These are phyloP conservation scores for Cantharis flavilabris DNA, from an alignment of 2,888 invertebrate genomes.

Conservation along the genomic window DNA sequence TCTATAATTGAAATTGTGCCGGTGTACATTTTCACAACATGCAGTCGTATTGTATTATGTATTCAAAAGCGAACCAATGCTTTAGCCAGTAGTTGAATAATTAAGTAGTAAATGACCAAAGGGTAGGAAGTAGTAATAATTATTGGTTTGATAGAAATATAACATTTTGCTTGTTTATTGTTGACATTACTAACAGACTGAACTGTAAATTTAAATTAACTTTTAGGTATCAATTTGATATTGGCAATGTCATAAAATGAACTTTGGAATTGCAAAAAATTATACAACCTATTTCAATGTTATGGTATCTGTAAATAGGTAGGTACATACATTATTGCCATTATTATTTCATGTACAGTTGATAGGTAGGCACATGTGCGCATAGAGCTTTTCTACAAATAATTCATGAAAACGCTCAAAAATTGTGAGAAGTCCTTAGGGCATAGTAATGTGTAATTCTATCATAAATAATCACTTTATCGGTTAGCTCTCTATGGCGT, in stretches of 20 bases:
- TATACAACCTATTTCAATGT: neutral
- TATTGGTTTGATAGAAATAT: neutral
- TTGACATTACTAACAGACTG: neutral
- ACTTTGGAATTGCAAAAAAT: no score
- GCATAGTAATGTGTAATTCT: neutral
- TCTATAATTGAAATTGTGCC: neutral
- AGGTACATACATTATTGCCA: neutral
- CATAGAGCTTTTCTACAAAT: neutral
- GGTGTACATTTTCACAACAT: neutral
- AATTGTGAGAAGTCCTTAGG: neutral
- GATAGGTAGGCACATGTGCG: neutral
- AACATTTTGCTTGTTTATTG: neutral
- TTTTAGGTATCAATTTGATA: neutral
- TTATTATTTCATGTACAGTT: neutral
- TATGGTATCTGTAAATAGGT: neutral
- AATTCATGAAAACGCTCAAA: neutral
- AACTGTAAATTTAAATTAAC: neutral
- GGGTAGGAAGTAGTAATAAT: neutral
- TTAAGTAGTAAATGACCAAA: neutral
- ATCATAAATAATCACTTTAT: neutral
- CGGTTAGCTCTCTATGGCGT: neutral
- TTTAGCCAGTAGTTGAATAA: neutral
- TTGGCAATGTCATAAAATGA: neutral
- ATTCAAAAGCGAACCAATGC: neutral
- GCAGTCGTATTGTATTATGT: neutral